Evolutionary conservation across 2,797 vertebrate species (phyloP).

Genomic region (Heteromormyrus szaboi): DNA sequence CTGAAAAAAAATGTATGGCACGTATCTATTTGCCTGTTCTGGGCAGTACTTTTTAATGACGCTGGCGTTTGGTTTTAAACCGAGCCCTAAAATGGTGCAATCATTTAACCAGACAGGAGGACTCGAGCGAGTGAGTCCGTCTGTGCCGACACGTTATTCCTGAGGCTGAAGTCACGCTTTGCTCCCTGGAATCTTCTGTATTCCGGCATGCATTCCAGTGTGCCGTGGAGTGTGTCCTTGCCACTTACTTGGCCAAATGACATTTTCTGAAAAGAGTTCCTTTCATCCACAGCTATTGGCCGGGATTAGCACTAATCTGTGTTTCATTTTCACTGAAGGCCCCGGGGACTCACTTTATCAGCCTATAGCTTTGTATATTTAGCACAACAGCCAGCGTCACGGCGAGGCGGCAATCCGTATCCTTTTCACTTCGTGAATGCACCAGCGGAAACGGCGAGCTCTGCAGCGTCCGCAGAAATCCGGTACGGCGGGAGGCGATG

Average conservation of each 20-base stretch:
- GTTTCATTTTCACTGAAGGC: constrained; percentile 13
- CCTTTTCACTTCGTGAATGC: neutral
- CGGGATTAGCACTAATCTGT: constrained; percentile 14
- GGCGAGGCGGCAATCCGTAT: neutral
- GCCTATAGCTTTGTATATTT: constrained; percentile 5
- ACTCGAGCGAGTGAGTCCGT: neutral
- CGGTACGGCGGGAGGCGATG: neutral
- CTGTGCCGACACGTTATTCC: neutral
- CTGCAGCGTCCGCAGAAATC: neutral
- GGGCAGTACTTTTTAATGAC: neutral
- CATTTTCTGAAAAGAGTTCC: neutral
- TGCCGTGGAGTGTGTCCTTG: constrained; percentile 12
- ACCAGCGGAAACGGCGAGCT: neutral
- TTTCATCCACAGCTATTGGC: neutral
- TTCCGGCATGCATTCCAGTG: neutral
- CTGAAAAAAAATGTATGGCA: neutral
- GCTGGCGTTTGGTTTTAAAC: neutral
- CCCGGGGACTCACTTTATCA: neutral
- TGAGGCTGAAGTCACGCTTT: neutral
- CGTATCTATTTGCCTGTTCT: neutral
- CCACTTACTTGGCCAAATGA: constrained; percentile 8
- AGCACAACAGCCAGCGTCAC: neutral
- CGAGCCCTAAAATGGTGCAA: neutral
- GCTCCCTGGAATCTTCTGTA: neutral
- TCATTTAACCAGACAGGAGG: neutral